These are phyloP conservation scores for Dryas iulia DNA, from an alignment of 1,140 invertebrate genomes.

Conservation along the genomic window DNA sequence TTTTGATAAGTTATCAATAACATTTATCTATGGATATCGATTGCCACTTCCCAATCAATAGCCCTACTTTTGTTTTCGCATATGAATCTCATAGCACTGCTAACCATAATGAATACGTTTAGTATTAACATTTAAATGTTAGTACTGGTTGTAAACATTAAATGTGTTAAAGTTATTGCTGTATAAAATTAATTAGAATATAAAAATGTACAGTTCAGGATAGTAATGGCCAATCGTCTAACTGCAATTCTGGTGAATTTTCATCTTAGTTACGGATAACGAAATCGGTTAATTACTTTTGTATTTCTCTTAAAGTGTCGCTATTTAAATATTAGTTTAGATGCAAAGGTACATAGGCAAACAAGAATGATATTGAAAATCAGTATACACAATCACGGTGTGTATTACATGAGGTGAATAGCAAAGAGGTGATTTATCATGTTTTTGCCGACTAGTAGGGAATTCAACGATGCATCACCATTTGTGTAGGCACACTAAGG, in stretches of 20 bases:
- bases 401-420: slow-evolving; percentile 20
- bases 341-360: not conserved
- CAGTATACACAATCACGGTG: slow-evolving; percentile 9
- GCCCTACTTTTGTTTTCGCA: slow-evolving; percentile 15
- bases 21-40: slow-evolving; percentile 44
- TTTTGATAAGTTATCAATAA: slow-evolving; percentile 34
- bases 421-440: slow-evolving; percentile 28
- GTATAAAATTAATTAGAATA: not conserved
- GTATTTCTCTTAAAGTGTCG: not conserved
- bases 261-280: not conserved
- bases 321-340: not conserved
- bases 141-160: not conserved
- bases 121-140: not conserved
- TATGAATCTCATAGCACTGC: not conserved
- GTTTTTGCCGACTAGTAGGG: slow-evolving; percentile 24
- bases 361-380: slow-evolving; percentile 12
- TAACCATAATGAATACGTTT: not conserved
- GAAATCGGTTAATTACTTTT: not conserved
- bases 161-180: not conserved
- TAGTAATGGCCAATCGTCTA: not conserved
- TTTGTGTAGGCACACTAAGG: slow-evolving; percentile 30
- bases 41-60: slow-evolving; percentile 20
- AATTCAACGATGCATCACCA: slow-evolving; percentile 31
- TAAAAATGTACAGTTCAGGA: not conserved
- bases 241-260: not conserved